Evolutionary conservation across 1,140 invertebrate genomes (phyloP).

Genomic region (Brachionus angularis): DNA sequence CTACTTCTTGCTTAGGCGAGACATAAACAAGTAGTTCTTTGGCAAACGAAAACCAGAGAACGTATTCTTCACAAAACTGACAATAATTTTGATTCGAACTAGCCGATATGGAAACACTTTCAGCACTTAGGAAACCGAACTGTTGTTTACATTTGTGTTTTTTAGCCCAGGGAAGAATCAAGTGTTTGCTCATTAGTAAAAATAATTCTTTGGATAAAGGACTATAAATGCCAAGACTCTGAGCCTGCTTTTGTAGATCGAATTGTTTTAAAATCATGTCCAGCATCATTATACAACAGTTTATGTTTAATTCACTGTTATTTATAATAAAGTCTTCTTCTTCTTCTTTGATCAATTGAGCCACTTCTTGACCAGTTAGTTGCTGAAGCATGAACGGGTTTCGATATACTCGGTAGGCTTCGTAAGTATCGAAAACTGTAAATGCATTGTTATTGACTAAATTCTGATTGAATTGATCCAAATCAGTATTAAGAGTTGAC

Average conservation of each 20-base stretch:
- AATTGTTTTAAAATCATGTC: constrained; percentile 32
- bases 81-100: background rate
- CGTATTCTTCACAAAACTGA: constrained; percentile 42
- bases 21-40: constrained; percentile 29
- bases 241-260: constrained; percentile 16
- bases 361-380: constrained; percentile 44
- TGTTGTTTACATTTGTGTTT: constrained; percentile 33
- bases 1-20: constrained; percentile 36
- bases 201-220: constrained; percentile 37
- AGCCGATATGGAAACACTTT: background rate
- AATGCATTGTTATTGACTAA: constrained; percentile 6
- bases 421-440: constrained; percentile 44
- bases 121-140: constrained; percentile 16
- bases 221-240: constrained; percentile 32
- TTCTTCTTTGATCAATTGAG: constrained; percentile 39
- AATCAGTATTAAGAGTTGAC: background rate
- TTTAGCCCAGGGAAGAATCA: constrained; percentile 42
- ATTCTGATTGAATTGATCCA: constrained; percentile 33
- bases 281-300: constrained; percentile 43
- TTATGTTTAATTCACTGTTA: constrained; percentile 27
- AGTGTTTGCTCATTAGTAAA: constrained; percentile 35
- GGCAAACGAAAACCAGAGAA: constrained; percentile 40
- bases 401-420: constrained; percentile 40
- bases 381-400: constrained; percentile 44
- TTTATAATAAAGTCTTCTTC: constrained; percentile 45